A percentile compares a stretch with the other conserved stretches of the same genome.
phyloP scores from a whole-genome alignment of 2,797 vertebrate species.

The Poecilia gillii region DNA sequence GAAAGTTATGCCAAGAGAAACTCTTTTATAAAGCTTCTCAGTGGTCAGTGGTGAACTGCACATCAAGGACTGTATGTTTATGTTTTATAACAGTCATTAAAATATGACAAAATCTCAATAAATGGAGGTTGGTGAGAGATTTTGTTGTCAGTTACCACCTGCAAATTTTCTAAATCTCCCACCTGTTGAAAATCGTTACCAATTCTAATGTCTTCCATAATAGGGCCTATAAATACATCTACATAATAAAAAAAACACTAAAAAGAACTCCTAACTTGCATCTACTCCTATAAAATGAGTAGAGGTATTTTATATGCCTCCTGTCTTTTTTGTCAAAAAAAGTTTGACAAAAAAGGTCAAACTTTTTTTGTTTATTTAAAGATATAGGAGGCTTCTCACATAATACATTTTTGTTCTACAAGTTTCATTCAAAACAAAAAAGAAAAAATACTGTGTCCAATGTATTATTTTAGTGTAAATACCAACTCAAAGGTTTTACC shows the following conservation, averaged over 20 bases:
- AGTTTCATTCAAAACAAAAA: background rate
- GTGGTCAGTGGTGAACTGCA: conserved; percentile 20
- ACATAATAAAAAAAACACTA: background rate
- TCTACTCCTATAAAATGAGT: background rate
- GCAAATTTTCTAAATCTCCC: background rate
- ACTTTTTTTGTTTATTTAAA: background rate
- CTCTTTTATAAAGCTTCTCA: conserved; percentile 33
- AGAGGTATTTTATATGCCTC: too few relatives aligned
- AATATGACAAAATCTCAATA: background rate
- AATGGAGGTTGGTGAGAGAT: background rate
- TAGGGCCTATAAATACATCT: background rate
- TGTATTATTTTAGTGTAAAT: background rate
- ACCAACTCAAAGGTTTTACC: background rate
- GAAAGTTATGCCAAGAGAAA: conserved; percentile 20
- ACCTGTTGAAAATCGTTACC: background rate
- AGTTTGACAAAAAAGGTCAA: background rate
- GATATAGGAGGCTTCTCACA: background rate
- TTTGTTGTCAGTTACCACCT: background rate
- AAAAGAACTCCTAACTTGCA: background rate
- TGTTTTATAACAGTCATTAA: background rate
- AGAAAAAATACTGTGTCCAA: background rate
- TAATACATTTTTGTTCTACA: background rate
- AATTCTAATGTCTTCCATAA: background rate
- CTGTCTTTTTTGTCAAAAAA: too few relatives aligned
- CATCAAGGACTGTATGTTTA: background rate